A percentile compares a stretch with the other conserved stretches of the same genome.
Conservation (phyloP, 2,888 invertebrate genomes). For the Colletes collaris region DNA sequence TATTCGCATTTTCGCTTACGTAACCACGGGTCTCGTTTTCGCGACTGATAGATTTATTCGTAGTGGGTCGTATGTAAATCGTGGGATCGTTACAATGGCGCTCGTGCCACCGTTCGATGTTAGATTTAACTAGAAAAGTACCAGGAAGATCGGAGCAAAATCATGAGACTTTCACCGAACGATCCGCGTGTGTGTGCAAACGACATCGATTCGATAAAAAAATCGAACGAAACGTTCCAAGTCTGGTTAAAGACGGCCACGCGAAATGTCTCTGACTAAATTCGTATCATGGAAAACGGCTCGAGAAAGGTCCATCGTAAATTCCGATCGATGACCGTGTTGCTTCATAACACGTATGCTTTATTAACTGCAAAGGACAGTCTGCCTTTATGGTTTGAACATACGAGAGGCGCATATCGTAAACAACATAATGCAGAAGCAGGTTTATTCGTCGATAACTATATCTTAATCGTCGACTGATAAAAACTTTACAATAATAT, state of each 20-base stretch:
- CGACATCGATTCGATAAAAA: not conserved
- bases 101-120: not conserved
- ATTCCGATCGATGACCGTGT: slow-evolving; percentile 5
- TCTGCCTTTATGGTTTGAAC: not conserved
- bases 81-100: slow-evolving; percentile 23
- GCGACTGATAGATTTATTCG: not conserved
- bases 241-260: slow-evolving; percentile 43
- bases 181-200: not conserved
- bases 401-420: not conserved
- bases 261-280: slow-evolving; percentile 52
- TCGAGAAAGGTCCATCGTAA: slow-evolving; percentile 4
- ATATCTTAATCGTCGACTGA: not conserved
- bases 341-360: not conserved
- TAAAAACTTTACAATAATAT: no score
- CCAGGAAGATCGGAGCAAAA: slow-evolving; percentile 1
- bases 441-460: not conserved
- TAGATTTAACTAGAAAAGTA: slow-evolving; percentile 17
- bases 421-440: not conserved
- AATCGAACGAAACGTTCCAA: slow-evolving; percentile 12
- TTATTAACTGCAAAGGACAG: not conserved
- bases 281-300: slow-evolving; percentile 9
- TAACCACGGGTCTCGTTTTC: not conserved
- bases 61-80: slow-evolving; percentile 21
- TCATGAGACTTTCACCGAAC: slow-evolving; percentile 39
- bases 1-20: not conserved